Evolutionary conservation across 2,797 vertebrate genomes (phyloP).

Genomic region (Thalassophryne amazonica): DNA sequence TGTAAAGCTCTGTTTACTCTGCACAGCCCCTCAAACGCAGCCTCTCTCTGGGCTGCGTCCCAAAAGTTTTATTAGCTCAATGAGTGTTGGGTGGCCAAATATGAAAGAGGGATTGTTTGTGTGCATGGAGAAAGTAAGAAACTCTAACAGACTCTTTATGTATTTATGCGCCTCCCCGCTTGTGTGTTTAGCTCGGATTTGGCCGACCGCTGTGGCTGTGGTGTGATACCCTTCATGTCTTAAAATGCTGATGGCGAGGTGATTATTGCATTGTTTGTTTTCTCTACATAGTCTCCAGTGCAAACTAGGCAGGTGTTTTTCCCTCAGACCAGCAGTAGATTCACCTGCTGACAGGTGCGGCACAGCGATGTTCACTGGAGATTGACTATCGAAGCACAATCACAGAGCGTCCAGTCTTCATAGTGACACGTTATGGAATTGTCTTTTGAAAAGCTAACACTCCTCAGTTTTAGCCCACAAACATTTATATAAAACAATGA

Average conservation of each 20-base stretch:
- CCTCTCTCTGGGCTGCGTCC: constrained; percentile 48
- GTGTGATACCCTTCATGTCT: constrained; percentile 59
- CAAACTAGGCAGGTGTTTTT: constrained; percentile 35
- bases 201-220: constrained; percentile 46
- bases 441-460: too few species aligned
- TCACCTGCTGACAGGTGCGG: constrained; percentile 40
- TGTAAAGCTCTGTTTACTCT: constrained; percentile 68
- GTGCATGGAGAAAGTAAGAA: not conserved
- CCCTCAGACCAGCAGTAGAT: constrained; percentile 11
- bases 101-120: constrained; percentile 21
- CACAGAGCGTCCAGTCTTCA: too few species aligned
- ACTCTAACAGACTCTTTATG: constrained; percentile 21
- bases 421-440: too few species aligned
- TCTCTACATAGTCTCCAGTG: constrained; percentile 46
- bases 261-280: constrained; percentile 65
- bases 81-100: constrained; percentile 61
- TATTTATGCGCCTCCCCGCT: constrained; percentile 23
- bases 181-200: constrained; percentile 13
- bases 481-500: too few species aligned
- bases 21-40: constrained; percentile 25
- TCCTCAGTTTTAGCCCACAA: too few species aligned
- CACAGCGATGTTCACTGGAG: too few species aligned
- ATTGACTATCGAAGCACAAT: too few species aligned
- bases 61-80: constrained; percentile 60
- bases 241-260: constrained; percentile 57